Evolutionary conservation across 2,113 vertebrate species (phyloP).

Genomic region (Haliaeetus leucogaster): DNA sequence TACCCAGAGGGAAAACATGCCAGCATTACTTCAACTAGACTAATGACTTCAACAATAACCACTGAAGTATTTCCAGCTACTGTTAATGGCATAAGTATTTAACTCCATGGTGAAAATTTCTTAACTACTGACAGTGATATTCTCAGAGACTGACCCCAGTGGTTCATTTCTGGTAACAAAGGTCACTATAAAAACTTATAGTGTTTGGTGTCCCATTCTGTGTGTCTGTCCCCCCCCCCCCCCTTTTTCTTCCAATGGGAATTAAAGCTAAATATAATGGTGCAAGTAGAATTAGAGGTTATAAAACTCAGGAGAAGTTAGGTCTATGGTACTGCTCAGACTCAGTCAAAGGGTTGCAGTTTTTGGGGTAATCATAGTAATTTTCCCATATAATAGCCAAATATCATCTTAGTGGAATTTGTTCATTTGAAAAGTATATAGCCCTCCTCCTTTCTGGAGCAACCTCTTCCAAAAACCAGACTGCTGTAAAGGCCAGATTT

Average conservation of each 20-base stretch:
- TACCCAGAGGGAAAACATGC: conserved; percentile 48
- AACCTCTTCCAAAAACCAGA: not conserved
- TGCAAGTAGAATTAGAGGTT: not conserved
- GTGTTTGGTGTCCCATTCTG: not conserved
- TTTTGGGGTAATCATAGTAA: not conserved
- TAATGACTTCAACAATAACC: conserved; percentile 46
- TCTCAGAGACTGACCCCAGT: not conserved
- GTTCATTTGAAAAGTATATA: not conserved
- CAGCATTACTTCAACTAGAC: conserved; percentile 37
- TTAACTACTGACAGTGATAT: not conserved
- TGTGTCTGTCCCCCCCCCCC: accelerated
- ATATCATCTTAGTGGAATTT: not conserved
- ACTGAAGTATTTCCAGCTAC: conserved; percentile 49
- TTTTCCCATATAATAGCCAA: not conserved
- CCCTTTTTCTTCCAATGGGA: not conserved
- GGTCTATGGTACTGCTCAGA: not conserved
- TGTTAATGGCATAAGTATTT: conserved; percentile 13
- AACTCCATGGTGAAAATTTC: not conserved
- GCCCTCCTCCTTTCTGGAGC: not conserved
- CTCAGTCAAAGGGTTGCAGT: not conserved
- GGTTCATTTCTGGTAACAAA: not conserved
- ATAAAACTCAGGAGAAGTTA: not conserved
- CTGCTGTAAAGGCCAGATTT: not conserved
- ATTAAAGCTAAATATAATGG: not conserved
- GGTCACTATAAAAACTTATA: not conserved